phyloP scores from a whole-genome alignment of 2,113 vertebrate species.

The Bubo scandiacus region DNA sequence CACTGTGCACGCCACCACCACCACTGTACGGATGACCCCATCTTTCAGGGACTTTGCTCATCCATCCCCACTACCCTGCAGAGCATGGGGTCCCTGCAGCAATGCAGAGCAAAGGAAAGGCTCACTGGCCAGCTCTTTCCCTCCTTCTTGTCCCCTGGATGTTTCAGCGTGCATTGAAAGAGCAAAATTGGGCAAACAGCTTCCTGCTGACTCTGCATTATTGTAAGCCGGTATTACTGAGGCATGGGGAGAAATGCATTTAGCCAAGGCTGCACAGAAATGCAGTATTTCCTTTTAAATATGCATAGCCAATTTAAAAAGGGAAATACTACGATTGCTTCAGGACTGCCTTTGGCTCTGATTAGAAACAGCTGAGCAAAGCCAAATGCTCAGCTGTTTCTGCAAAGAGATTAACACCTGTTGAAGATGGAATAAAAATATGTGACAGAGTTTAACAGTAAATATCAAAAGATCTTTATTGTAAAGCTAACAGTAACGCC shows the following conservation, averaged over 20 bases:
- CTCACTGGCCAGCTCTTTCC: neutral
- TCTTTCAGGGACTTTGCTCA: neutral
- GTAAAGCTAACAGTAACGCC: constrained; percentile 15
- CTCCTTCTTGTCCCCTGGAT: neutral
- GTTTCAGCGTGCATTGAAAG: neutral
- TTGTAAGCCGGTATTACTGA: neutral
- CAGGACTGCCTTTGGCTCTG: constrained; percentile 58
- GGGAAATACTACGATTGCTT: constrained; percentile 1
- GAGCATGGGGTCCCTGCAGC: neutral
- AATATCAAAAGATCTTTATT: constrained; percentile 56
- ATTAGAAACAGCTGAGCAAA: constrained; percentile 62
- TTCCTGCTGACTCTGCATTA: neutral
- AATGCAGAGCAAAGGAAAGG: neutral
- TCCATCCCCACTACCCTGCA: neutral
- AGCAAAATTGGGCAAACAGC: neutral
- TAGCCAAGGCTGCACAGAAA: neutral
- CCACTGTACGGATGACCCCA: neutral
- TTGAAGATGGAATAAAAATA: constrained; percentile 54
- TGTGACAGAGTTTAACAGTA: constrained; percentile 11
- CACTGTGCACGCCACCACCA: neutral
- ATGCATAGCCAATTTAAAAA: constrained; percentile 30
- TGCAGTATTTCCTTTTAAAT: constrained; percentile 50
- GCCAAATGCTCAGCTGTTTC: constrained; percentile 48
- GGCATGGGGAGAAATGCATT: neutral
- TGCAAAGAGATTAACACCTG: constrained; percentile 65